These are phyloP conservation scores for Peromyscus attwateri DNA, from an alignment of 2,797 vertebrate genomes.

Conservation along the genomic window DNA sequence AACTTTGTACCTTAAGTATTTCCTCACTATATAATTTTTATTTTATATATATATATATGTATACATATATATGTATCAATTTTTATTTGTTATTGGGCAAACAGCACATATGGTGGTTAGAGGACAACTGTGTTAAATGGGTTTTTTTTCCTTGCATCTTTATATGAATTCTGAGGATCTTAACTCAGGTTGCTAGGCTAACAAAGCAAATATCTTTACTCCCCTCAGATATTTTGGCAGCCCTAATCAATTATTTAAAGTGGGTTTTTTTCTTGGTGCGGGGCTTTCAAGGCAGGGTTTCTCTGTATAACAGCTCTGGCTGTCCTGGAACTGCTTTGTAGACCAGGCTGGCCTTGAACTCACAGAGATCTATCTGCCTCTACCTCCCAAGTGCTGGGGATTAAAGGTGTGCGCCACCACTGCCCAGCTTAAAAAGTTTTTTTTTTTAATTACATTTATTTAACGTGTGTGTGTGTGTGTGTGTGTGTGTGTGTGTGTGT, in stretches of 20 bases:
- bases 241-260: not conserved
- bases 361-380: not conserved
- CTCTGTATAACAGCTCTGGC: not conserved
- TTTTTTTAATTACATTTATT: not conserved
- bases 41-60: too few relatives aligned
- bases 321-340: not conserved
- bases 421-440: not conserved
- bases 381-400: not conserved
- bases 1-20: constrained; percentile 44
- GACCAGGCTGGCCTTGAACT: not conserved
- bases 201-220: not conserved
- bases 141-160: not conserved
- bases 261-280: not conserved
- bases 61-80: not conserved
- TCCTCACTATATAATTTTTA: constrained; percentile 34
- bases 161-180: not conserved
- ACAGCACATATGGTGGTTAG: not conserved
- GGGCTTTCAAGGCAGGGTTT: not conserved
- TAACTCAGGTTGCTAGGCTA: not conserved
- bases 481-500: too few relatives aligned
- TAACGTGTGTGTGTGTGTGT: not conserved
- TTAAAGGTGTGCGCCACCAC: not conserved
- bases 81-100: not conserved
- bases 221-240: not conserved
- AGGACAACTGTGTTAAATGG: not conserved